phyloP scores from a whole-genome alignment of 2,113 vertebrate species.

The Ursus arctos region DNA sequence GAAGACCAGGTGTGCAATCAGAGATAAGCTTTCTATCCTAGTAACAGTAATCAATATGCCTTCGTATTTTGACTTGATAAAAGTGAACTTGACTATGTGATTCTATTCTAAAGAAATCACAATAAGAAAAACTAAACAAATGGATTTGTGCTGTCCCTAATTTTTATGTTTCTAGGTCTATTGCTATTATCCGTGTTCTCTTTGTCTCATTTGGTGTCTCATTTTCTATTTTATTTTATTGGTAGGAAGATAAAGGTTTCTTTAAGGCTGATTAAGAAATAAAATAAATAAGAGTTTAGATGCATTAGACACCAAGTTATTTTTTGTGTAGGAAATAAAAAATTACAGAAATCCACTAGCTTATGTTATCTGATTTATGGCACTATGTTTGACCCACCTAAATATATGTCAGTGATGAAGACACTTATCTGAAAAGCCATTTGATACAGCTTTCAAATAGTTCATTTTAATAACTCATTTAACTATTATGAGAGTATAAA shows the following conservation, averaged over 20 bases:
- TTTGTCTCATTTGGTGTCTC: neutral
- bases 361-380: neutral
- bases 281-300: neutral
- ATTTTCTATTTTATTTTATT: neutral
- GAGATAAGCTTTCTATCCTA: neutral
- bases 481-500: neutral
- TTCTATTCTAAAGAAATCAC: conserved; percentile 11
- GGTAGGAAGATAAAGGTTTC: neutral
- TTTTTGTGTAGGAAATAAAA: neutral
- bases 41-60: neutral
- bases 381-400: neutral
- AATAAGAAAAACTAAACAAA: neutral
- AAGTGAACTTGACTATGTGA: neutral
- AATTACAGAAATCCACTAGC: neutral
- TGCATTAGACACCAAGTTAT: neutral
- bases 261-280: neutral
- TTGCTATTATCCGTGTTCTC: accelerated
- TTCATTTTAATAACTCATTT: neutral
- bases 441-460: neutral
- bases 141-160: neutral
- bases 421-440: neutral
- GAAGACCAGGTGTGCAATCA: conserved; percentile 62
- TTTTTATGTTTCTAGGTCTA: neutral
- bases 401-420: neutral
- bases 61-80: conserved; percentile 29